Base-by-base conservation (phyloP, 1,140 invertebrate species). In the Trigoniulus corallinus region DNA sequence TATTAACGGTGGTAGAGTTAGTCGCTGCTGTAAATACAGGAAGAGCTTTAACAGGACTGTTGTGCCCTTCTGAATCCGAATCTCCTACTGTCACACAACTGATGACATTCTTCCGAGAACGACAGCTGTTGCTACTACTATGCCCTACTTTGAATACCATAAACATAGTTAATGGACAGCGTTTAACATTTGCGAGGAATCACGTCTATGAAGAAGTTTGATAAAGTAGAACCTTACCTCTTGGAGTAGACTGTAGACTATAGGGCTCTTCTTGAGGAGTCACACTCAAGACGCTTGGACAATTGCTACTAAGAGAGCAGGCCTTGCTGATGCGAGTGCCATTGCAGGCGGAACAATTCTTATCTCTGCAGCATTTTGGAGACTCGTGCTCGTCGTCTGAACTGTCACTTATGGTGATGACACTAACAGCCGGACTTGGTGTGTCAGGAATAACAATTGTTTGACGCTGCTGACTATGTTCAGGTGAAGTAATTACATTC, bases 361-460 rank as follows among this genome's bases (percentile, higher is more conserved):
- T 61, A 53, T 64, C 62, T 50, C 62, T 61, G 59, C 63, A 63
- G 48, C 49, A 51, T 51, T 54, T 54, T 15, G 39, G 42, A 18
- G 49, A 34, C 1, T 65, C 61, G 23, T 56, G 58, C 48, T 71
- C 68, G 48, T 95, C 89, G 64, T 95, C 89, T 61, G 94, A 91
- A 60, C 88, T 92, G 62, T 94, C 92, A 29, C 88, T 94, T 59
- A 96, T 95, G 20, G 89, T 95, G 57, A 95, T 95, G 52, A 94
- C 88, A 45, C 88, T 93, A n/a, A 88, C 83, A 29, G 68, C 66
- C 2, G 88, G 88, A 18, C 88, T 93, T 2, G 91, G 91, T 15
- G 91, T 93, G 62, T 91, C 88, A 46, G 82, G 77, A 52, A 89
- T 89, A 18, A 86, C 87, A 54, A 92, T 89, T 1, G 85, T 88